Percentiles rank a stretch among this genome's conserved stretches.
These are phyloP conservation scores for Sarcophilus harrisii DNA, from an alignment of 2,797 vertebrate genomes.

Conservation along the genomic window DNA sequence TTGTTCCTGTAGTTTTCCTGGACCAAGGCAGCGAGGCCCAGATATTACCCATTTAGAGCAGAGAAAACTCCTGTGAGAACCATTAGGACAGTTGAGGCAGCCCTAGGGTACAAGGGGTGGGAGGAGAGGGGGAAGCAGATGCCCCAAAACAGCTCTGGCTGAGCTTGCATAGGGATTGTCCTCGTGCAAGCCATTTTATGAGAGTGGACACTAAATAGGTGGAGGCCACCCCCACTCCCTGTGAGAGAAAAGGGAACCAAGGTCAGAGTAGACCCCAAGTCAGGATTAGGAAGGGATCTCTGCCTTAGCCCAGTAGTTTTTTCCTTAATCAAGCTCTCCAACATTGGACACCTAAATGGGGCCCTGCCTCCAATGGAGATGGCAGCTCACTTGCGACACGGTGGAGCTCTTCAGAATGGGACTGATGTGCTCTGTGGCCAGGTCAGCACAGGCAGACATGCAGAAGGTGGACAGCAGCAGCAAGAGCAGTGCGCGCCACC, in stretches of 20 bases:
- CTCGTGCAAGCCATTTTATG: not conserved
- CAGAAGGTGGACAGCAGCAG: constrained; percentile 90
- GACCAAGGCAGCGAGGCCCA: not conserved
- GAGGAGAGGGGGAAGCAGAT: not conserved
- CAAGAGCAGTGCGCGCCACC: constrained; percentile 89
- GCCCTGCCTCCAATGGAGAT: no score
- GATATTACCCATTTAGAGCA: not conserved
- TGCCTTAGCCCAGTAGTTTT: not conserved
- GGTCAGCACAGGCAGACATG: constrained; percentile 92
- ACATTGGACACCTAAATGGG: not conserved
- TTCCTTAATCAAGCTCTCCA: not conserved
- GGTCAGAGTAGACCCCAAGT: not conserved
- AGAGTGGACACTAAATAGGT: not conserved
- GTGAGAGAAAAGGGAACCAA: fast-evolving
- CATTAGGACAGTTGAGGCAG: not conserved
- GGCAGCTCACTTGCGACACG: constrained; percentile 88
- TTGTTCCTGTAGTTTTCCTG: no score
- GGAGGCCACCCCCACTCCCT: no score
- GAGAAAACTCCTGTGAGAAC: not conserved
- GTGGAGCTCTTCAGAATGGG: constrained; percentile 91
- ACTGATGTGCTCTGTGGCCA: constrained; percentile 93
- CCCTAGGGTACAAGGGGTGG: not conserved
- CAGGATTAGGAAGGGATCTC: not conserved
- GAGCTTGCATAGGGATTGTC: no score
- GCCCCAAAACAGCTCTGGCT: not conserved